Percentiles rank a stretch among this genome's conserved stretches.
These are phyloP conservation scores for Clarias batrachus DNA, from an alignment of 2,113 vertebrate species.

Conservation along the genomic window DNA sequence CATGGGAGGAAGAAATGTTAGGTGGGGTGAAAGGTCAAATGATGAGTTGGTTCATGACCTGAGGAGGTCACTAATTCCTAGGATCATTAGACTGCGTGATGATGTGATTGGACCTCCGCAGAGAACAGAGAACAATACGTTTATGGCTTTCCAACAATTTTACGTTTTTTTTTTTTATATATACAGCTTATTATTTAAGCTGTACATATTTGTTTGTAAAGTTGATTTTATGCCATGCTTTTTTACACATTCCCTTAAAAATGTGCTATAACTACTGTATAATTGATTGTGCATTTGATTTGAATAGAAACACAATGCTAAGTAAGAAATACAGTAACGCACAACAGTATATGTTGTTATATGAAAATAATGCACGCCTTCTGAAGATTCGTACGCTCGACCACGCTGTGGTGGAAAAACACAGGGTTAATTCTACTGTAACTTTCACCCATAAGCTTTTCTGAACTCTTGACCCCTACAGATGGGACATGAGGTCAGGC, in stretches of 20 bases:
- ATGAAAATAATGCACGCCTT: background rate
- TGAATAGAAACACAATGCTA: background rate
- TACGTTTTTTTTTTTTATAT: too few relatives aligned
- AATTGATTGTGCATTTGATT: background rate
- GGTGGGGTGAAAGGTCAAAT: constrained; percentile 11
- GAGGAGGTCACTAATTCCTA: background rate
- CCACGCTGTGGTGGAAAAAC: background rate
- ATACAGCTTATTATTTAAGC: background rate
- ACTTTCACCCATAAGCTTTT: background rate
- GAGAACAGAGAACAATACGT: background rate
- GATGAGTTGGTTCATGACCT: constrained; percentile 2
- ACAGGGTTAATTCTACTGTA: background rate
- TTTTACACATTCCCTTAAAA: too few relatives aligned
- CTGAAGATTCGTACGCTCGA: background rate
- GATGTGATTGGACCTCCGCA: background rate
- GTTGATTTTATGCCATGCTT: too few relatives aligned
- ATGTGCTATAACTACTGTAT: background rate
- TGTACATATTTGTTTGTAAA: background rate
- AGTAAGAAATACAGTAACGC: background rate
- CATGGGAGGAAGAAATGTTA: constrained; percentile 32
- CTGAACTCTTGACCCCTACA: background rate
- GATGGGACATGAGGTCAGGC: background rate
- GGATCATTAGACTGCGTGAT: background rate
- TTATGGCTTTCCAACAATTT: background rate
- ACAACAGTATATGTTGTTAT: background rate